Evolutionary conservation across 1,140 invertebrate species (phyloP).

Genomic region (Lanistes nyassanus): DNA sequence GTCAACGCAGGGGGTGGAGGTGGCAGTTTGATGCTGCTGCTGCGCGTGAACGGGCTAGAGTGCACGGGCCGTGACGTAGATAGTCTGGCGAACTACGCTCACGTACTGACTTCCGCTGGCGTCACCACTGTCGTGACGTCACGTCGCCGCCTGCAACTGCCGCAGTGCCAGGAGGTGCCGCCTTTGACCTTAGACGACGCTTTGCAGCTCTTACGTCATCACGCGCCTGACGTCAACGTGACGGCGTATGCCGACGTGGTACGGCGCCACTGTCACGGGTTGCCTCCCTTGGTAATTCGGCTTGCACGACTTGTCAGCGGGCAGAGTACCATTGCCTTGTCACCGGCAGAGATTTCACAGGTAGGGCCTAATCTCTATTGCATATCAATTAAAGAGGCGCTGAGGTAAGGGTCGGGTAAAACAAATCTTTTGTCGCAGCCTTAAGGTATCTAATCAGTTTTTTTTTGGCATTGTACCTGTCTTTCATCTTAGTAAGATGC

Average conservation of each 20-base stretch:
- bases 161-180: background rate
- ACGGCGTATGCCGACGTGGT: background rate
- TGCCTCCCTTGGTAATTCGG: conserved; percentile 1
- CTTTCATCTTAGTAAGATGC: too few species aligned
- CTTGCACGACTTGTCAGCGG: conserved; percentile 2
- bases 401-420: too few species aligned
- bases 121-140: conserved; percentile 18
- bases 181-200: conserved; percentile 11
- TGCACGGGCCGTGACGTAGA: background rate
- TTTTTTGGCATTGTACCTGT: too few species aligned
- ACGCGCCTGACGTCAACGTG: background rate
- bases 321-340: background rate
- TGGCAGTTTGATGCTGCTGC: background rate
- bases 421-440: too few species aligned
- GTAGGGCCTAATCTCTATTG: too few species aligned
- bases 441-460: too few species aligned
- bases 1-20: too few species aligned
- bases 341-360: background rate
- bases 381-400: too few species aligned
- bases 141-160: conserved; percentile 10
- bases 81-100: background rate
- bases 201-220: conserved; percentile 13
- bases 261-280: background rate
- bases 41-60: background rate
- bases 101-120: background rate